phyloP scores from a whole-genome alignment of 2,888 invertebrate species.

The Ditula angustiorana region DNA sequence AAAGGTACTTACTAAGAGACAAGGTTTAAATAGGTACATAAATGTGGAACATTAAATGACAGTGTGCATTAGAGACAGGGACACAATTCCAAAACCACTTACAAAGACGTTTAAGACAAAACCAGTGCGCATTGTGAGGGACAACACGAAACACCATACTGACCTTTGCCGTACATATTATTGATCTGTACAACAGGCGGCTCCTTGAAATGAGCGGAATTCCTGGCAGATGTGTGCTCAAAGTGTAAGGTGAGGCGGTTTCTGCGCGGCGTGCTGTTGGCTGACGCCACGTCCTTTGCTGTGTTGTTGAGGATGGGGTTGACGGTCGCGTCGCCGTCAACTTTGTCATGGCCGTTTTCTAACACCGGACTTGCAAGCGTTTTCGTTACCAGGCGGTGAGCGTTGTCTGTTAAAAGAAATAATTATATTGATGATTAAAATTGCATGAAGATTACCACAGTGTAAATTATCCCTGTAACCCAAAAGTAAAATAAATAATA shows the following conservation, averaged over 20 bases:
- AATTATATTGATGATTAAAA: neutral
- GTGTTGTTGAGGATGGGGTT: constrained; percentile 51
- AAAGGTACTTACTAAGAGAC: neutral
- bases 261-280: constrained; percentile 82
- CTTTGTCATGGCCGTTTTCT: constrained; percentile 72
- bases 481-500: too few species aligned
- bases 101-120: constrained; percentile 21
- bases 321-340: constrained; percentile 64
- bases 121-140: constrained; percentile 15
- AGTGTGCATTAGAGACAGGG: constrained; percentile 31
- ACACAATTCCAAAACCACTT: constrained; percentile 20
- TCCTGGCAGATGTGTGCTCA: constrained; percentile 88
- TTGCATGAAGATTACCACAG: constrained; percentile 1
- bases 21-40: neutral
- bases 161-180: constrained; percentile 75
- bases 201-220: constrained; percentile 91
- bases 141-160: constrained; percentile 40
- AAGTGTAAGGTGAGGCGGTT: constrained; percentile 90
- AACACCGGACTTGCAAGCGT: constrained; percentile 66
- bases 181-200: constrained; percentile 77
- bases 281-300: constrained; percentile 66
- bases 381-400: constrained; percentile 88
- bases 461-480: too few species aligned
- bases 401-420: constrained; percentile 87
- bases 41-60: neutral